These are phyloP conservation scores for Saturnia japonica DNA, from an alignment of 2,888 invertebrate genomes.

Conservation along the genomic window DNA sequence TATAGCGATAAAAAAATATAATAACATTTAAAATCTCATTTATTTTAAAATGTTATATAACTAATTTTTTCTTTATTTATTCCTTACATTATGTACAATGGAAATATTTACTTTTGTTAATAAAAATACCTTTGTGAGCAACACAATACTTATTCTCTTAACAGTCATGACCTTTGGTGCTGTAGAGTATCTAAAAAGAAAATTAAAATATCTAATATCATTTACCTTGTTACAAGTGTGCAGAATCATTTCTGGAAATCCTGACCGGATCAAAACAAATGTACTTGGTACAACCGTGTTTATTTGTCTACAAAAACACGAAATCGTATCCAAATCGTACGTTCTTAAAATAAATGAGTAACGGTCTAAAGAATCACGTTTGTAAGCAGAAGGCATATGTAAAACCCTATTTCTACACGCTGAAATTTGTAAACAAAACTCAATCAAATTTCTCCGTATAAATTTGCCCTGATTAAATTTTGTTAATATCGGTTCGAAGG, in stretches of 20 bases:
- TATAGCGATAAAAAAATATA: too few relatives aligned
- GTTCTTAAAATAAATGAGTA: slow-evolving; percentile 13
- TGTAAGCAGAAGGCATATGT: background rate
- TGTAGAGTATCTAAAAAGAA: too few relatives aligned
- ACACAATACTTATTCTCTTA: too few relatives aligned
- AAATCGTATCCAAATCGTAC: background rate
- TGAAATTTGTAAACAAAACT: slow-evolving; percentile 14
- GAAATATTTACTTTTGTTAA: too few relatives aligned
- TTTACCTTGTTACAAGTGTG: background rate
- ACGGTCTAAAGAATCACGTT: slow-evolving; percentile 9
- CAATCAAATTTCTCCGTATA: slow-evolving; percentile 13
- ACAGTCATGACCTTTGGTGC: too few relatives aligned
- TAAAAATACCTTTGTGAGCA: too few relatives aligned
- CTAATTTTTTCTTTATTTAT: too few relatives aligned
- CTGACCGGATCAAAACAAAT: background rate
- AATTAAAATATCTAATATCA: too few relatives aligned
- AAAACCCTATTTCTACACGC: slow-evolving; percentile 15
- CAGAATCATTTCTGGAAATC: background rate
- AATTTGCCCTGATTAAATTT: slow-evolving; percentile 8
- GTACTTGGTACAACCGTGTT: background rate
- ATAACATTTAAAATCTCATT: too few relatives aligned
- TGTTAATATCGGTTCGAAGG: slow-evolving; percentile 3
- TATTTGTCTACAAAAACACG: slow-evolving; percentile 7
- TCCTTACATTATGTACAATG: too few relatives aligned
- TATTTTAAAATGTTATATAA: too few relatives aligned